Evolutionary conservation across 2,888 invertebrate species (phyloP).

Genomic region (Pristionchus maxplancki): DNA sequence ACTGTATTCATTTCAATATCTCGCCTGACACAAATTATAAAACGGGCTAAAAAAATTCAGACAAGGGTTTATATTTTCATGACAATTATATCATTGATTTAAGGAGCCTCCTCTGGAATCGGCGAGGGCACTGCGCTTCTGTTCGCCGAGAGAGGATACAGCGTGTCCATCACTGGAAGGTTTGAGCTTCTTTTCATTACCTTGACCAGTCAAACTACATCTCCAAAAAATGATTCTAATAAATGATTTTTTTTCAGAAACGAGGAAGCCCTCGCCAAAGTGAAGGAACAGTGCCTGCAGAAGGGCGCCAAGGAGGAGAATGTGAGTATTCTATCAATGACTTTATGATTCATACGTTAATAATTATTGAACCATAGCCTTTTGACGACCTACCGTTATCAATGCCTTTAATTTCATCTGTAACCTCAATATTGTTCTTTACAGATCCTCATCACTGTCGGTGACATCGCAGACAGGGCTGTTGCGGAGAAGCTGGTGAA

Average conservation of each 20-base stretch:
- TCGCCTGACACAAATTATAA: too few relatives aligned
- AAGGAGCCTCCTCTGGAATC: constrained; percentile 73
- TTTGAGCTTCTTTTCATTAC: too few relatives aligned
- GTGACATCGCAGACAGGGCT: constrained; percentile 77
- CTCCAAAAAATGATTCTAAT: not conserved
- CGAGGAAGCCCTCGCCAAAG: constrained; percentile 61
- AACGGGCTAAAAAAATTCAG: too few relatives aligned
- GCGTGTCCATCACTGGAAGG: constrained; percentile 70
- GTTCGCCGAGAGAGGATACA: constrained; percentile 70
- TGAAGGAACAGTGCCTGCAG: constrained; percentile 62
- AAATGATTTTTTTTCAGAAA: constrained; percentile 53
- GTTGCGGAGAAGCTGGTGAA: constrained; percentile 66
- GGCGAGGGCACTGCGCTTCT: constrained; percentile 70
- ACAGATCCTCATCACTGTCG: constrained; percentile 77
- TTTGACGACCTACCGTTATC: not conserved
- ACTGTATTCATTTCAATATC: too few relatives aligned
- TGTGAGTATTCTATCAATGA: constrained; percentile 53
- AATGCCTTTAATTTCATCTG: not conserved
- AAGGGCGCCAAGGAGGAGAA: constrained; percentile 57
- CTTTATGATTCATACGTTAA: too few relatives aligned
- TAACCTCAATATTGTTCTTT: too few relatives aligned
- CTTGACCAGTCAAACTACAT: not conserved
- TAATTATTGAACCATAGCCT: too few relatives aligned
- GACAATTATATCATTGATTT: constrained; percentile 24
- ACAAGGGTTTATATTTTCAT: too few relatives aligned